Conservation (phyloP, 1,140 invertebrate species). For the Planococcus citri region DNA sequence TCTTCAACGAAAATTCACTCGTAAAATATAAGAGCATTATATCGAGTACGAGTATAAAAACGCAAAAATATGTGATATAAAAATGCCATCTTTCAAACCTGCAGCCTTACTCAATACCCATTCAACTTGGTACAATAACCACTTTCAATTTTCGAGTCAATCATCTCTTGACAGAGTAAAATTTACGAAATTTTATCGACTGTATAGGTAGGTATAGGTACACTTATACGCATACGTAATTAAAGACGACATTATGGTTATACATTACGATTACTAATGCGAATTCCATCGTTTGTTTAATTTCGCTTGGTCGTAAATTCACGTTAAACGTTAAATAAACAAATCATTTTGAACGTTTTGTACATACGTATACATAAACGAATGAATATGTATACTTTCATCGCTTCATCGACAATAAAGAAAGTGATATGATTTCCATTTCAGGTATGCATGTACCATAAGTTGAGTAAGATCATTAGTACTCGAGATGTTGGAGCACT, state of each 20-base stretch:
- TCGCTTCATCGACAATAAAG: background rate
- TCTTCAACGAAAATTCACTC: too few relatives aligned
- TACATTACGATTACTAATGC: background rate
- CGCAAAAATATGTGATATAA: too few relatives aligned
- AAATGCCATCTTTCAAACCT: too few relatives aligned
- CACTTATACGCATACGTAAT: too few relatives aligned
- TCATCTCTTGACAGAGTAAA: background rate
- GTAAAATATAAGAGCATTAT: too few relatives aligned
- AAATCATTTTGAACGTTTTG: too few relatives aligned
- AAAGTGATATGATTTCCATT: conserved; percentile 7
- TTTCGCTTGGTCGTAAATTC: background rate
- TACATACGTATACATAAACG: too few relatives aligned
- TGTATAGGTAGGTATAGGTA: too few relatives aligned
- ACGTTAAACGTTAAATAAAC: background rate
- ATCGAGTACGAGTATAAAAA: too few relatives aligned
- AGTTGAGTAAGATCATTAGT: background rate
- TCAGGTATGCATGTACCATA: background rate
- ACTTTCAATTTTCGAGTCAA: background rate
- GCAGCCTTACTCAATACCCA: too few relatives aligned
- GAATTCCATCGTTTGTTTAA: background rate
- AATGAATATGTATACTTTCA: background rate
- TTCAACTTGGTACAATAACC: too few relatives aligned
- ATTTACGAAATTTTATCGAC: background rate
- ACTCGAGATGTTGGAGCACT: background rate
- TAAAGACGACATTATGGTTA: background rate